Conservation (phyloP, 1,140 invertebrate species). For the Tetramorium alpestre region DNA sequence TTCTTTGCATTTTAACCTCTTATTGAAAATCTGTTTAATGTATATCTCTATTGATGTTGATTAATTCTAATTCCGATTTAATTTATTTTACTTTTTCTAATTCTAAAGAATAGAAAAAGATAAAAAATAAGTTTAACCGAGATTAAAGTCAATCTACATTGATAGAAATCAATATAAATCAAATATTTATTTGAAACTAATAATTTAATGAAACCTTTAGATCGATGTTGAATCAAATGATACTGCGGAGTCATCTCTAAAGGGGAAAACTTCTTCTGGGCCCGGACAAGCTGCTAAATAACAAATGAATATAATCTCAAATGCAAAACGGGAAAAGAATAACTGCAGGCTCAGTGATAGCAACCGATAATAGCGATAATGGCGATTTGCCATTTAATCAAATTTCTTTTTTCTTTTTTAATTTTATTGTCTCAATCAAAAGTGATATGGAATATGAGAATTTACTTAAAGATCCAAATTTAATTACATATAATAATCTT, state of each 20-base stretch:
- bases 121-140: too few relatives aligned
- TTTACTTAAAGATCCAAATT: constrained; percentile 27
- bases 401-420: constrained; percentile 23
- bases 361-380: constrained; percentile 70
- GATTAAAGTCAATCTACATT: too few relatives aligned
- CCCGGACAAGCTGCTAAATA: constrained; percentile 82
- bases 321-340: constrained; percentile 74
- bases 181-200: constrained; percentile 12
- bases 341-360: constrained; percentile 65
- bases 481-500: not conserved
- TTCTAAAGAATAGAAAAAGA: too few relatives aligned
- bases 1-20: constrained; percentile 7
- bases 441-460: not conserved
- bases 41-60: too few relatives aligned
- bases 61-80: too few relatives aligned
- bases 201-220: constrained; percentile 70
- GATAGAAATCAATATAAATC: not conserved
- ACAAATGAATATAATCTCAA: constrained; percentile 78
- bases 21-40: constrained; percentile 8
- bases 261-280: constrained; percentile 78
- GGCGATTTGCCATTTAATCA: not conserved
- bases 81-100: too few relatives aligned
- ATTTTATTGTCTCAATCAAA: constrained; percentile 1
- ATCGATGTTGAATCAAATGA: constrained; percentile 83
- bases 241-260: constrained; percentile 82